Percentiles rank a stretch among this genome's conserved stretches.
Evolutionary conservation across 2,797 vertebrate genomes (phyloP).

Genomic region (Clarias laeviceps): DNA sequence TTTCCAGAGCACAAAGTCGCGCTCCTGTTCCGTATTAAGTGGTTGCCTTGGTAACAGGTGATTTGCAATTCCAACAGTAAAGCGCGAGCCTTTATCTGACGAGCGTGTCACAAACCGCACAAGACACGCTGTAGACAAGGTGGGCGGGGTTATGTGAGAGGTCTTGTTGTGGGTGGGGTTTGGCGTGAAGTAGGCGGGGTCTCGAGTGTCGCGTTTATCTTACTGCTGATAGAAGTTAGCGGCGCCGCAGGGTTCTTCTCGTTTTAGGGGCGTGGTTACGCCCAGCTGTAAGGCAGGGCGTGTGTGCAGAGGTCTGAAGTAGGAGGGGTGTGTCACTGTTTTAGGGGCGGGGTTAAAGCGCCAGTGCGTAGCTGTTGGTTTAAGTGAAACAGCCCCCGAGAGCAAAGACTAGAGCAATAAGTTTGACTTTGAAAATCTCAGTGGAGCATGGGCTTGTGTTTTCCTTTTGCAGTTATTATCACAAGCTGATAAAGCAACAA

Average conservation of each 20-base stretch:
- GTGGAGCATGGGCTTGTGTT: constrained; percentile 46
- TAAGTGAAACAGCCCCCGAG: constrained; percentile 52
- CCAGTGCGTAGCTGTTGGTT: constrained; percentile 57
- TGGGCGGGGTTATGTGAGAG: neutral
- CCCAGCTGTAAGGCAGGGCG: neutral
- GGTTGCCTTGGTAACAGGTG: constrained; percentile 4
- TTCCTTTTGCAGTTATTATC: constrained; percentile 1
- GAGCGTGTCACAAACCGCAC: neutral
- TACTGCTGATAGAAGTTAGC: neutral
- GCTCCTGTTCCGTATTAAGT: neutral
- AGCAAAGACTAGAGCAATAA: constrained; percentile 55
- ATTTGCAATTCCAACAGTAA: neutral
- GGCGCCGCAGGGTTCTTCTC: neutral
- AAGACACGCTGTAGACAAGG: neutral
- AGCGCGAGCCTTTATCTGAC: neutral
- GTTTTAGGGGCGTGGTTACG: constrained; percentile 9
- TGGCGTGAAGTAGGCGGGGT: neutral
- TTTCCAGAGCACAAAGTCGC: neutral
- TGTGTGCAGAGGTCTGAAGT: neutral
- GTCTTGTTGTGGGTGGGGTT: neutral
- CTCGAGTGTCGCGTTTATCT: neutral
- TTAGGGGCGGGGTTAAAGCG: constrained; percentile 65
- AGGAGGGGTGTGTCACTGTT: neutral
- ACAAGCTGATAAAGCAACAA: neutral
- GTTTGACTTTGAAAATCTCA: constrained; percentile 61